Base-by-base conservation (phyloP, 2,888 invertebrate genomes). In the Philereme transversata region DNA sequence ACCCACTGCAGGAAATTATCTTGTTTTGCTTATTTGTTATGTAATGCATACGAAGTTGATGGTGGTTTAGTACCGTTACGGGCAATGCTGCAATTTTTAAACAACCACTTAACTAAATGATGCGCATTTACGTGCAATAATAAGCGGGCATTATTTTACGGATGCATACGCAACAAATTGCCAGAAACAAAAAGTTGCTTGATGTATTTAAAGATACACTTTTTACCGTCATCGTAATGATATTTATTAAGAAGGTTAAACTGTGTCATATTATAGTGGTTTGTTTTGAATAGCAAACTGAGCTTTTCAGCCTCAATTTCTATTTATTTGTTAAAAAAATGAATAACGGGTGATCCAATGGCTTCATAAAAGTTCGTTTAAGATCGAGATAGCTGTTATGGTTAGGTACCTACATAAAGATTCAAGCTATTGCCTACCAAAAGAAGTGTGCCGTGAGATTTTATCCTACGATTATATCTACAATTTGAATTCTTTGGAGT, bases 21-120 rank as follows among this genome's bases (percentile, higher is more conserved):
- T 82, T 79, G 77, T 83, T 82, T 81, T 75, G 81, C 79, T 80
- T 78, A 77, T 77, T 75, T 75, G 74, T 83, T 83, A 83, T 78
- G 80, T 79, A 85, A 81, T 79, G 74, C 78, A 68, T 64, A 70
- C 75, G 73, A 72, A 78, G 81, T 81, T 85, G 82, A 80, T 83
- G 78, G 83, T 79, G 74, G 77, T 83, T 83, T 83, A 73, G 78
- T 86, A 83, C 88, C 86, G 89, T 88, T 88, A 87, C 60, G 57
- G 45, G 68, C 77, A 77, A 79, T 76, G 75, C 79, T 78, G 83
- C 78, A 81, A 76, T 83, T 84, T 81, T 84, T 79, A 78, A 77
- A 77, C 73, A 72, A 73, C 78, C 74, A 78, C 79, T 79, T 80
- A 80, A 75, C 71, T 74, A 72, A 72, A 72, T 72, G 75, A 76